Percentiles rank a stretch among this genome's conserved stretches.
phyloP scores from a whole-genome alignment of 1,140 invertebrate genomes.

The Drosophila watanabei region DNA sequence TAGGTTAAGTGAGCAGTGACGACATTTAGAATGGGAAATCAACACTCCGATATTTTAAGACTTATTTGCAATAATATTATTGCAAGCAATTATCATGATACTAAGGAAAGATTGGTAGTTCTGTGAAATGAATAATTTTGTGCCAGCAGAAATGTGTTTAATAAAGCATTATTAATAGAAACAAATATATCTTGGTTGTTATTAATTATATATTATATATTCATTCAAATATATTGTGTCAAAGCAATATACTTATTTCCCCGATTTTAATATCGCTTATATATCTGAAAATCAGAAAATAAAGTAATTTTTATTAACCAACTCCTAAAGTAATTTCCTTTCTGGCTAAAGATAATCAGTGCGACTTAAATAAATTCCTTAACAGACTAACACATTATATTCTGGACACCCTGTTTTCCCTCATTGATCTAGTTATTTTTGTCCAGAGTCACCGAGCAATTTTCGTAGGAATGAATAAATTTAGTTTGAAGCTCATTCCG shows the following conservation, averaged over 20 bases:
- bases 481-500: constrained; percentile 46
- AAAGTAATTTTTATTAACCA: too few species aligned
- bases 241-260: not conserved
- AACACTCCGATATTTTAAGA: not conserved
- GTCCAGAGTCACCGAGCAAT: not conserved
- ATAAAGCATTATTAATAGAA: not conserved
- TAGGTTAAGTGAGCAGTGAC: not conserved
- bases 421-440: constrained; percentile 19
- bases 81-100: not conserved
- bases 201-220: not conserved
- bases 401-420: not conserved
- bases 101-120: too few species aligned
- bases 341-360: not conserved
- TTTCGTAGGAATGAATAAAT: constrained; percentile 28
- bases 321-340: too few species aligned
- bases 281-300: too few species aligned
- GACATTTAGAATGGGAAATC: not conserved
- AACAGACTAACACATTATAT: not conserved
- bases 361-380: not conserved
- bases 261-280: too few species aligned
- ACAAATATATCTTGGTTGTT: not conserved
- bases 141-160: not conserved
- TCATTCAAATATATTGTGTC: not conserved
- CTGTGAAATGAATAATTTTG: not conserved
- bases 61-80: not conserved